These are phyloP conservation scores for Adineta ricciae DNA, from an alignment of 2,888 invertebrate genomes.

Conservation along the genomic window DNA sequence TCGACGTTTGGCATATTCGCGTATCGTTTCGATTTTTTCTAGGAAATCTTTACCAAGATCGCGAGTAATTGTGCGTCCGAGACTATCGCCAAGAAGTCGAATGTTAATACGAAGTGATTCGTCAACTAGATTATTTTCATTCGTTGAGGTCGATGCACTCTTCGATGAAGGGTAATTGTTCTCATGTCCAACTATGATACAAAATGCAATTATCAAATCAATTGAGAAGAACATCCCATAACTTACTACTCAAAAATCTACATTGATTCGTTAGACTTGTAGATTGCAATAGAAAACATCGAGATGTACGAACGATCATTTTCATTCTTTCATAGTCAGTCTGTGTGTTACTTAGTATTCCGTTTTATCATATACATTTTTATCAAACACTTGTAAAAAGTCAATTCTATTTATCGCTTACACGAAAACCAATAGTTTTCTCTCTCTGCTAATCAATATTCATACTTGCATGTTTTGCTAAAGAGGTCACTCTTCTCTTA, in stretches of 20 bases:
- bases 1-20: background rate
- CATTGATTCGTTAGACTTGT: background rate
- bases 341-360: background rate
- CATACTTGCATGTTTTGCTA: background rate
- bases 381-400: background rate
- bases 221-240: no score
- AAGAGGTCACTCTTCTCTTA: background rate
- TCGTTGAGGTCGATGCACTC: background rate
- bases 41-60: slow-evolving; percentile 5
- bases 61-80: background rate
- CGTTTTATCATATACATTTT: no score
- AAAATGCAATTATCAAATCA: background rate
- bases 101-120: background rate
- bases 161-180: background rate
- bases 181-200: background rate
- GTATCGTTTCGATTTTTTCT: background rate
- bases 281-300: background rate
- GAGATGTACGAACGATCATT: background rate
- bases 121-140: background rate
- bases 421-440: background rate
- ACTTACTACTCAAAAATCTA: background rate
- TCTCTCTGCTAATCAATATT: background rate
- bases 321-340: background rate
- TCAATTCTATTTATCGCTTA: background rate
- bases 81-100: slow-evolving; percentile 13